phyloP scores from a whole-genome alignment of 2,888 invertebrate genomes.

The Ethmia dodecea region DNA sequence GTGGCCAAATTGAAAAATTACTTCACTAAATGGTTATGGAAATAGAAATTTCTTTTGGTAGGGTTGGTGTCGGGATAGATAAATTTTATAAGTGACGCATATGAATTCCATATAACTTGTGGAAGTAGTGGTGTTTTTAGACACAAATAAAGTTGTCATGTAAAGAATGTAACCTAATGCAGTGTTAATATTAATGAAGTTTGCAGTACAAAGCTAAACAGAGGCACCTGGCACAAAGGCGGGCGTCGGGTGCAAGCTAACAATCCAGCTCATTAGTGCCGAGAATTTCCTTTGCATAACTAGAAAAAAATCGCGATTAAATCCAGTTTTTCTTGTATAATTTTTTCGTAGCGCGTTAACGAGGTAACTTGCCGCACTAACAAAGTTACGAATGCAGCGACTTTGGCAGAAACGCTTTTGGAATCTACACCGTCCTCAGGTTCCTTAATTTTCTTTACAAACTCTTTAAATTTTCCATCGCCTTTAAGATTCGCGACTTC shows the following conservation, averaged over 20 bases:
- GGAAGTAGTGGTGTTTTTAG: neutral
- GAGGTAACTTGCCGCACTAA: slow-evolving; percentile 59
- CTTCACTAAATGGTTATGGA: slow-evolving; percentile 14
- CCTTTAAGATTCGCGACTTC: slow-evolving; percentile 47
- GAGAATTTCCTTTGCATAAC: slow-evolving; percentile 43
- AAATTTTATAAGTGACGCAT: too few relatives aligned
- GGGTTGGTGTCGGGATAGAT: too few relatives aligned
- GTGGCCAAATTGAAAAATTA: slow-evolving; percentile 39
- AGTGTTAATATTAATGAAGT: slow-evolving; percentile 37
- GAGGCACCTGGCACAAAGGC: slow-evolving; percentile 44
- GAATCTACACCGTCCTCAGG: slow-evolving; percentile 35
- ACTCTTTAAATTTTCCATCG: slow-evolving; percentile 63
- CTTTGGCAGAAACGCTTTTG: slow-evolving; percentile 42
- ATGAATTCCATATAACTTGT: neutral
- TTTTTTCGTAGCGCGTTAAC: slow-evolving; percentile 60
- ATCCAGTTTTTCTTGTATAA: slow-evolving; percentile 52
- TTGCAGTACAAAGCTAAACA: slow-evolving; percentile 37
- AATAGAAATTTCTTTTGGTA: slow-evolving; percentile 10
- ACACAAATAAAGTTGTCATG: slow-evolving; percentile 4
- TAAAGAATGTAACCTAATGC: slow-evolving; percentile 6
- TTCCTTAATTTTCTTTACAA: slow-evolving; percentile 65
- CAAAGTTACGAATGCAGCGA: slow-evolving; percentile 61
- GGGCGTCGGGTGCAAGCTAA: slow-evolving; percentile 34
- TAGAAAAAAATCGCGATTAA: slow-evolving; percentile 51
- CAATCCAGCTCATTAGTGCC: slow-evolving; percentile 62